Percentiles rank a stretch among this genome's conserved stretches.
These are phyloP conservation scores for Helicoverpa zea DNA, from an alignment of 1,140 invertebrate genomes.

Conservation along the genomic window DNA sequence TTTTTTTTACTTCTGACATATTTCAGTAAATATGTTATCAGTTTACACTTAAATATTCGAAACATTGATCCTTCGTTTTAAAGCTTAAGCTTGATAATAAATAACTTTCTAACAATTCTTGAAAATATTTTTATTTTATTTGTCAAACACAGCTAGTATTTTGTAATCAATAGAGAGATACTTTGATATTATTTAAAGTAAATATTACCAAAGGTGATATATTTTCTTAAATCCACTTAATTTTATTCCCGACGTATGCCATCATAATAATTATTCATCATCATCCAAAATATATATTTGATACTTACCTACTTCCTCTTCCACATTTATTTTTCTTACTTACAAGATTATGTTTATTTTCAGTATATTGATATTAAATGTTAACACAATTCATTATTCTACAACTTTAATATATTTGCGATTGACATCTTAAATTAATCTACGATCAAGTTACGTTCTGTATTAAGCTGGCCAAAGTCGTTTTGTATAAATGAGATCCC, in stretches of 20 bases:
- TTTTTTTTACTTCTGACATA: conserved; percentile 5
- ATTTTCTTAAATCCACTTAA: background rate
- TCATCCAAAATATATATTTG: conserved; percentile 11
- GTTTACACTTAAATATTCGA: conserved; percentile 39
- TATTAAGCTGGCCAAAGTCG: conserved; percentile 77
- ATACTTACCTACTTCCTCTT: conserved; percentile 18
- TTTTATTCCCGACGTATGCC: background rate
- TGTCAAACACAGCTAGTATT: conserved; percentile 85
- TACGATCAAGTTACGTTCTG: conserved; percentile 59
- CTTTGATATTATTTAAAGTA: conserved; percentile 43
- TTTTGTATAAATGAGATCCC: conserved; percentile 63
- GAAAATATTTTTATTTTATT: conserved; percentile 72
- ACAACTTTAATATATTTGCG: conserved; percentile 70
- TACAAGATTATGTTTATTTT: conserved; percentile 26
- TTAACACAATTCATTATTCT: conserved; percentile 24
- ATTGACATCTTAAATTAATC: conserved; percentile 78
- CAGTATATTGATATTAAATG: conserved; percentile 37
- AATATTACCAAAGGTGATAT: conserved; percentile 42
- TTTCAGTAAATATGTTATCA: conserved; percentile 21
- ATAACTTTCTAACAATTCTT: conserved; percentile 54
- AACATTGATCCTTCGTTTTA: conserved; percentile 54
- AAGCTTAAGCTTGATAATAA: conserved; percentile 62
- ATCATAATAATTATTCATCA: background rate
- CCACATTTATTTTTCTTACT: conserved; percentile 6
- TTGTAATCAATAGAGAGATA: conserved; percentile 72